Evolutionary conservation across 2,888 invertebrate genomes (phyloP).

Genomic region (Ametastegia equiseti): DNA sequence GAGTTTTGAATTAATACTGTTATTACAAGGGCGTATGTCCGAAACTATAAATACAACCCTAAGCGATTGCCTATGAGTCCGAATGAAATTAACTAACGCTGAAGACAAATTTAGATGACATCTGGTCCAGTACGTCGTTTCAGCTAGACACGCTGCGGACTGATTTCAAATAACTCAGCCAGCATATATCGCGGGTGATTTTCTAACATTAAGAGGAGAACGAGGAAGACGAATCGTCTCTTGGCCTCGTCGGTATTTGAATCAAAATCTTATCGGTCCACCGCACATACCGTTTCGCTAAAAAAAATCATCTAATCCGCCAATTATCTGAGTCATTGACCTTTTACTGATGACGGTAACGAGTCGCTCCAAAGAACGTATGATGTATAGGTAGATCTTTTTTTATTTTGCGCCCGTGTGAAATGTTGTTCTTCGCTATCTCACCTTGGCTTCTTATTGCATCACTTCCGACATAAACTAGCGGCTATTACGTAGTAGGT

Average conservation of each 20-base stretch:
- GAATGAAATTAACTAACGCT: constrained; percentile 41
- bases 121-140: constrained; percentile 40
- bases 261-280: too few relatives aligned
- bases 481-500: background rate
- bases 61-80: constrained; percentile 46
- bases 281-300: too few relatives aligned
- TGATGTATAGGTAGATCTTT: background rate
- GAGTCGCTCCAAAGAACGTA: background rate
- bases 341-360: background rate
- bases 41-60: constrained; percentile 34
- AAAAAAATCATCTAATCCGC: background rate
- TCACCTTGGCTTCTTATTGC: constrained; percentile 10
- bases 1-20: constrained; percentile 34
- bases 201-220: background rate
- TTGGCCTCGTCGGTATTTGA: too few relatives aligned
- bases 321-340: background rate
- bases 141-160: constrained; percentile 28
- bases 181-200: background rate
- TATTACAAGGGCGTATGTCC: constrained; percentile 25
- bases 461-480: background rate
- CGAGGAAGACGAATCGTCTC: too few relatives aligned
- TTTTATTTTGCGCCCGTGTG: background rate
- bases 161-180: constrained; percentile 30
- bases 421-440: background rate
- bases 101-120: constrained; percentile 45